Base-by-base conservation (phyloP, 2,888 invertebrate genomes). In the Callinectes sapidus region DNA sequence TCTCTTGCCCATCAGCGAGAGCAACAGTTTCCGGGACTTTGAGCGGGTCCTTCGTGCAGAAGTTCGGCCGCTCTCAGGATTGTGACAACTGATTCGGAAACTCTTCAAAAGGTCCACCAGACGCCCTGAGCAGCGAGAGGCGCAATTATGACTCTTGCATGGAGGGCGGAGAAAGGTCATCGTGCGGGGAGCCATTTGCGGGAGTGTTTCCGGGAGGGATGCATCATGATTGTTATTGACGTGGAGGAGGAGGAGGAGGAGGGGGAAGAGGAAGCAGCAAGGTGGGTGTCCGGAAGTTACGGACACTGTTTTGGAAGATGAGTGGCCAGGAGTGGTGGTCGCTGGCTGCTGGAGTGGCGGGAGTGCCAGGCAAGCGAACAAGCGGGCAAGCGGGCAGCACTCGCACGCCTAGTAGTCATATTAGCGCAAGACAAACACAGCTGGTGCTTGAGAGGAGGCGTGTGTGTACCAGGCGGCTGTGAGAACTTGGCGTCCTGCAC, bases 11-110 rank as follows among this genome's bases (percentile, higher is more conserved):
- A 61, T 61, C 85, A 91, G 86, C 61, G n/a, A 32, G 35, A 90
- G 85, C 81, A 85, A 85, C 39, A 90, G 90, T 85, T 42, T 48
- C 85, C n/a, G 85, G 85, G 85, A 90, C 35, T 54, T 32, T 85
- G 90, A 85, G 90, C 32, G 35, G 8, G 90, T 66, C 42, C 55
- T 48, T 23, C 48, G 87, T 28, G 48, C 48, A 32, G 87, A 48
- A 87, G 42, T 87, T 87, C 32, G 35, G 81, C 6, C 81, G 81
- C 81, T 81, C 35, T 14, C 81, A 35, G 81, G 81, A 81, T 81
- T 81, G 81, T 81, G 81, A 81, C 81, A 81, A 81, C 81, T 81
- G 81, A 81, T 81, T 81, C 81, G 81, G 81, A 81, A 81, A 81
- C 81, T 35, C 35, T n/a, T 81, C 81, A 81, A 81, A 81, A 81